These are phyloP conservation scores for Hemibagrus guttatus DNA, from an alignment of 2,797 vertebrate species.

Conservation along the genomic window DNA sequence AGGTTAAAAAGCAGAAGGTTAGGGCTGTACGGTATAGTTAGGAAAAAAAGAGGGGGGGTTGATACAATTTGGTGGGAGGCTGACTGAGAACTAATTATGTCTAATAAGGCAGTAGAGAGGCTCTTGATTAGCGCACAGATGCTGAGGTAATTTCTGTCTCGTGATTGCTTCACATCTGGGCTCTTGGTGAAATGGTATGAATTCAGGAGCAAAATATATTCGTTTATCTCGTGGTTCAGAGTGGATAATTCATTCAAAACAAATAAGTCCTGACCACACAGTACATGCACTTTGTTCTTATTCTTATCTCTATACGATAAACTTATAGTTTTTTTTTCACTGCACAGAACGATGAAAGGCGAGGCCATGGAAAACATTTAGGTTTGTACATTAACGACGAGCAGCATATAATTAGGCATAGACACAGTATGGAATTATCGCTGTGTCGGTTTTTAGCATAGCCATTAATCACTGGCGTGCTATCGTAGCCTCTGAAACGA, in stretches of 20 bases:
- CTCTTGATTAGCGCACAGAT: conserved; percentile 63
- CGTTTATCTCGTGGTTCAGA: not conserved
- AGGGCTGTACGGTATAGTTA: not conserved
- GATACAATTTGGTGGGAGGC: conserved; percentile 26
- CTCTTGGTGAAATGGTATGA: conserved; percentile 7
- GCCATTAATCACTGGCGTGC: conserved; percentile 19
- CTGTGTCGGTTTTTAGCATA: conserved; percentile 21
- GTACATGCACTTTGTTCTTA: not conserved
- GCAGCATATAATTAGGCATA: conserved; percentile 31
- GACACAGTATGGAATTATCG: conserved; percentile 20
- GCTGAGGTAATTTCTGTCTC: conserved; percentile 54
- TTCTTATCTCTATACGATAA: not conserved
- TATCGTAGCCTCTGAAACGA: conserved; percentile 40
- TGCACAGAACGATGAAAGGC: not conserved
- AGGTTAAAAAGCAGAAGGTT: conserved; percentile 18
- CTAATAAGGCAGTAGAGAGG: conserved; percentile 58
- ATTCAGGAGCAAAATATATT: not conserved
- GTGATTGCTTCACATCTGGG: conserved; percentile 65
- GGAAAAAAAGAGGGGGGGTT: not conserved
- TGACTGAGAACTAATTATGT: conserved; percentile 60
- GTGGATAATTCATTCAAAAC: not conserved
- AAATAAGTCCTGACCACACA: not conserved
- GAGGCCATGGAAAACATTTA: not conserved
- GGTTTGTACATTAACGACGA: conserved; percentile 11
- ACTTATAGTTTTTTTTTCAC: not conserved